Base-by-base conservation (phyloP, 2,797 vertebrate genomes). In the Sparidentex hasta region DNA sequence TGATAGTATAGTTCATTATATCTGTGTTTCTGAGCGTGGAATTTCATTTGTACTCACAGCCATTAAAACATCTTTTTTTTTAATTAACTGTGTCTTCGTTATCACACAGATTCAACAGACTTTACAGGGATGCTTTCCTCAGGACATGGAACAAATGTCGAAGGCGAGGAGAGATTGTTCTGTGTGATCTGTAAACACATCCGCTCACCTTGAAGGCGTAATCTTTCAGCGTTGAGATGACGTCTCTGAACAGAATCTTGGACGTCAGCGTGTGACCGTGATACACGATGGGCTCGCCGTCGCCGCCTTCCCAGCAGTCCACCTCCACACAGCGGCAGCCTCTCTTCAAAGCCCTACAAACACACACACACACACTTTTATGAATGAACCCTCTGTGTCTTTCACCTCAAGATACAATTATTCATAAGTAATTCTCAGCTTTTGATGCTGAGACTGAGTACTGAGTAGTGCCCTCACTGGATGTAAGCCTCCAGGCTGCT, bases 401-500 rank as follows among this genome's bases (percentile, higher is more conserved):
- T 17, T 62, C 13, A 25, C 8, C 21, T 54, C 33, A 9, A n/a
- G 25, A 21, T 8, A 6, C 29, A 29, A 17, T 16, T 16, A 20
- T 52, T 27, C 14, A 1, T 13, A 7, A 23, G 0, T 58, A 3
- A 43, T 51, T 44, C 4, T 50, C 47, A 29, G 23, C 1, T 54
- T 62, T 52, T 33, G 43, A 33, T 50, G n/a, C 7, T 11, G 38
- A 11, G 2, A n/a, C 38, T 38, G 38, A 38, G 33, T 38, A 9
- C 33, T 8, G 33, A 38, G 27, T 27, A 18, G 38, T 23, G 61
- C 7, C 41, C 91, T 93, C 86, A 99, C 98, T 97, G 94, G 90
- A 99, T 98, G 84, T 99, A 99, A 1, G 97, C 98, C 82, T 99
- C 98, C 0, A 97, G 88, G 78, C 98, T 99, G 96, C 98, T 99